These are phyloP conservation scores for Drosophila lacicola DNA, from an alignment of 2,888 invertebrate species.

Conservation along the genomic window DNA sequence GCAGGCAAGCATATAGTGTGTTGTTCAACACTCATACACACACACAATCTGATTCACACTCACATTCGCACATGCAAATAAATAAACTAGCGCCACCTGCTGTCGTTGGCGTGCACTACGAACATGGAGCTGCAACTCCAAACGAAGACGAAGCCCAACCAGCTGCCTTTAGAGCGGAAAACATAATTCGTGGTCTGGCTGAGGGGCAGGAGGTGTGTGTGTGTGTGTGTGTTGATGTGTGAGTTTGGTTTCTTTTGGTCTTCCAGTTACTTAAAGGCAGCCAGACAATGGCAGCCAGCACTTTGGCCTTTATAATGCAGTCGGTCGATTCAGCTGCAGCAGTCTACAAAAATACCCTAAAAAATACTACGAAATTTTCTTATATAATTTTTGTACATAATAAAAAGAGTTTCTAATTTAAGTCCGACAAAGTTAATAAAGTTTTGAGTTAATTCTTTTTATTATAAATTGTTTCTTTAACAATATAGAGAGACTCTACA, in stretches of 20 bases:
- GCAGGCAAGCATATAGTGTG: conserved; percentile 38
- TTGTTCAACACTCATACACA: conserved; percentile 42
- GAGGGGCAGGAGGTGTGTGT: not conserved
- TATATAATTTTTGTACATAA: not conserved
- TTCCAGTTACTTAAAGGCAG: conserved; percentile 24
- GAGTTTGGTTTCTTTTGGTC: conserved; percentile 37
- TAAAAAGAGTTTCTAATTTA: not conserved
- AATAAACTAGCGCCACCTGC: conserved; percentile 78
- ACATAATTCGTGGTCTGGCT: conserved; percentile 63
- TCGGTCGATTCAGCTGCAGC: not conserved
- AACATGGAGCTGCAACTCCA: conserved; percentile 16
- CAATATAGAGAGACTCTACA: no score
- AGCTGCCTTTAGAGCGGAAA: conserved; percentile 52
- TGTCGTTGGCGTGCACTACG: conserved; percentile 68
- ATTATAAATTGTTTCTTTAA: not conserved
- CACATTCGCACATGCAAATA: conserved; percentile 56
- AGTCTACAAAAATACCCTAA: not conserved
- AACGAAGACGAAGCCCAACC: conserved; percentile 18
- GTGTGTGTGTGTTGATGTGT: not conserved
- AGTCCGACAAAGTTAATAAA: no score
- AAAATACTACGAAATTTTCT: not conserved
- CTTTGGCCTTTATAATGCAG: conserved; percentile 4
- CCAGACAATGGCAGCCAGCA: conserved; percentile 28
- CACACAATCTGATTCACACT: conserved; percentile 19
- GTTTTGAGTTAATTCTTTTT: no score